Evolutionary conservation across 2,113 vertebrate species (phyloP), one percentile per base, ranked within the genome.

Genomic region (Regulus satrapa): DNA sequence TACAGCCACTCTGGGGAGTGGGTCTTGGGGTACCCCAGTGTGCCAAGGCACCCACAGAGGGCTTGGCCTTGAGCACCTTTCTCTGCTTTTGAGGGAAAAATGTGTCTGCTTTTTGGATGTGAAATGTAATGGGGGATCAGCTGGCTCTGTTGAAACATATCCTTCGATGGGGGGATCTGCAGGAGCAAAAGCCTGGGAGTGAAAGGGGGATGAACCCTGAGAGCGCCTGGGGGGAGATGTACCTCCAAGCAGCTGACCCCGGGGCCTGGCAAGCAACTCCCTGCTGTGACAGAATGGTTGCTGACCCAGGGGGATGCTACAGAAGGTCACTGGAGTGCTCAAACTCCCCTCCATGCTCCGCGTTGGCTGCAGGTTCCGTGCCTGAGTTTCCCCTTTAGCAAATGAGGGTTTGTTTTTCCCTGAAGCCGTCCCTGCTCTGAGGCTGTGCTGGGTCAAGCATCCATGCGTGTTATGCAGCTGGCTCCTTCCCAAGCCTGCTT

Each of bases 271-370:
- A 72, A 80, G 31, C 3, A 10, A 5, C 36, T 68, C 40, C 5
- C 18, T 1, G 1, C 72, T 72, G 28, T 4, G 7, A 34, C 3
- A 5, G 67, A 45, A 34, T 1, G 0, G n/a, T 12, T 2, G 7
- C 73, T 61, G 77, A 32, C 76, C 36, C 7, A 8, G 29, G 58
- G 69, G 49, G 26, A 21, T 77, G 54, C 68, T 84, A 56, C 48
- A 68, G 78, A 18, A 34, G 12, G 12, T 71, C 2, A 0, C 32
- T 58, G 43, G n/a, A n/a, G n/a, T 5, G 1, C 77, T 85, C 43
- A 8, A 7, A 23, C 36, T 69, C 38, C 10, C 18, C 43, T 85
- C 91, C 16, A 2, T 73, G 49, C 46, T 56, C 24, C 2, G 4
- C 58, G 55, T 32, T 46, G 66, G 34, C 55, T 58, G 43, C 66